phyloP scores from a whole-genome alignment of 2,797 vertebrate species.

The Rhabdomys pumilio region DNA sequence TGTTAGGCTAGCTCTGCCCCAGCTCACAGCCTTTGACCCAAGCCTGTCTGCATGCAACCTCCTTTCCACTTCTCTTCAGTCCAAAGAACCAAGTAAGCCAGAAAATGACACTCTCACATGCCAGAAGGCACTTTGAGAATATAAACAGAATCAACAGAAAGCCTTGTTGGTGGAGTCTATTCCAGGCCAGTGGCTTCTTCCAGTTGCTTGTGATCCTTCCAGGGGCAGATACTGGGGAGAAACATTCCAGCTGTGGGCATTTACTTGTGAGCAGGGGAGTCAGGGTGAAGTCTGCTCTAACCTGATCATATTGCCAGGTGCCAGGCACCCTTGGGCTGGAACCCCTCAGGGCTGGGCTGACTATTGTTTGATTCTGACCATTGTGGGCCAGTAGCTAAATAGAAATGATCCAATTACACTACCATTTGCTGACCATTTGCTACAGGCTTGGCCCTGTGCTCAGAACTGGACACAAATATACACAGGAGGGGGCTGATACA shows the following conservation, averaged over 20 bases:
- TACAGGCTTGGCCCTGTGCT: background rate
- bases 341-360: background rate
- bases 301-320: background rate
- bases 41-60: background rate
- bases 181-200: background rate
- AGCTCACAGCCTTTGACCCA: background rate
- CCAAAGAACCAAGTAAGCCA: conserved; percentile 28
- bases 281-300: background rate
- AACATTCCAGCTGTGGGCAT: background rate
- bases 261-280: background rate
- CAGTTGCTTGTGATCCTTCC: background rate
- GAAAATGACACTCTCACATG: background rate
- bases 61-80: background rate
- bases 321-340: background rate
- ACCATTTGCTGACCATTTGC: background rate
- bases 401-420: background rate
- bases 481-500: fast-evolving
- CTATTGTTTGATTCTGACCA: too few relatives aligned
- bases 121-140: background rate
- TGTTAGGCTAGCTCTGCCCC: background rate
- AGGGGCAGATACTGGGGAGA: background rate
- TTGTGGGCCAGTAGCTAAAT: background rate
- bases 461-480: fast-evolving
- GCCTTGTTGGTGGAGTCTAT: background rate
- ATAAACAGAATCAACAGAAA: conserved; percentile 8